Base-by-base conservation (phyloP, 2,113 vertebrate species). In the Rhizomys pruinosus region DNA sequence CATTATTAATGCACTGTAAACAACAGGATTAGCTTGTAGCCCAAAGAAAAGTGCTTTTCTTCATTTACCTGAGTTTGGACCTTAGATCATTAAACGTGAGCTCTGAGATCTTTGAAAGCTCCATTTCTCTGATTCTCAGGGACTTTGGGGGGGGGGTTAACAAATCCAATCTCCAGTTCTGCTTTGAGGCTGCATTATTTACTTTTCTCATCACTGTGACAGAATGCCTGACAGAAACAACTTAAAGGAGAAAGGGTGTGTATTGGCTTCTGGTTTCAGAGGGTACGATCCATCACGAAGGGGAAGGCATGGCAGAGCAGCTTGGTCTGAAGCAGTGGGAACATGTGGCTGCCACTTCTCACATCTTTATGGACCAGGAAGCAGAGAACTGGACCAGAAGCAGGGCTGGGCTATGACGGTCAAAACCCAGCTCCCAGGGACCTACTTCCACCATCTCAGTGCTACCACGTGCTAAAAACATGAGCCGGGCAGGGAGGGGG, bases 21-120 rank as follows among this genome's bases (percentile, higher is more conserved):
- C 61, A 9, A 19, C 55, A 23, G 29, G 37, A 82, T 94, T n/a
- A 79, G 23, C 2, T 89, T 37, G 23, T 3, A 42, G 34, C 23
- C 37, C 68, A 25, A 55, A 89, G 88, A 76, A 94, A 86, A 84
- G 6, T 57, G 37, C 55, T 87, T 91, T 55, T 57, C 32, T 79
- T 55, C 27, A 52, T 84, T 77, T 66, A 4, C 16, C 27, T 52
- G 29, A 25, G 64, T 91, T 81, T 87, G 23, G 17, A 80, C n/a
- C 79, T 81, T n/a, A 34, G 25, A n/a, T 82, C 63, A 37, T 72
- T 94, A 44, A 69, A 57, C 59, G 42, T 73, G 57, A 71, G 37
- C 2, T 16, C 73, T 52, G n/a, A 80, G 39, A 76, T 63, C 63
- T 27, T 42, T 47, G 71, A 76, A 82, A 84, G 12, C 29, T 68